phyloP scores from a whole-genome alignment of 2,113 vertebrate genomes.

The Phainopepla nitens region DNA sequence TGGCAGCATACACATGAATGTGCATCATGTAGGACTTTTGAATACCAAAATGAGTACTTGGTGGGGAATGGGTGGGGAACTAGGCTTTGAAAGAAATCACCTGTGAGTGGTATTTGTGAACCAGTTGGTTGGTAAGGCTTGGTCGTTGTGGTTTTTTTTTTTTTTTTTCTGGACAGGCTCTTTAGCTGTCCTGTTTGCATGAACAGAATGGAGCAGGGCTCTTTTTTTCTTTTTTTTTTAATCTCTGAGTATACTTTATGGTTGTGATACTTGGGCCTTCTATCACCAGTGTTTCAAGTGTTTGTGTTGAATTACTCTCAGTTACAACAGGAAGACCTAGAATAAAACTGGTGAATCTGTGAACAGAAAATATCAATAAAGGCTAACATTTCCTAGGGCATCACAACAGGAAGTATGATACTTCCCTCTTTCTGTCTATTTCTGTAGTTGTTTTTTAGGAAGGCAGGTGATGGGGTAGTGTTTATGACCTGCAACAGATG shows the following conservation, averaged over 20 bases:
- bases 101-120: not conserved
- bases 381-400: not conserved
- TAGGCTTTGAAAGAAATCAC: not conserved
- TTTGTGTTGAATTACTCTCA: not conserved
- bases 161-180: not conserved
- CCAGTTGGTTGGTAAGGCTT: not conserved
- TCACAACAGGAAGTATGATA: not conserved
- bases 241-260: not conserved
- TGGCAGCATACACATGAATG: not conserved
- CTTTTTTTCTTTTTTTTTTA: not conserved
- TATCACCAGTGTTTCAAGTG: not conserved
- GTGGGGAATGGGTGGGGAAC: no score
- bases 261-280: not conserved
- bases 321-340: not conserved
- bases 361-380: not conserved
- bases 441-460: not conserved
- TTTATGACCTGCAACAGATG: not conserved
- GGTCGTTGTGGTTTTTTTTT: not conserved
- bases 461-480: not conserved
- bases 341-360: not conserved
- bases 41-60: not conserved
- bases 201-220: not conserved
- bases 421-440: not conserved
- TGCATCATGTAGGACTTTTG: not conserved
- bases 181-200: not conserved